These are phyloP conservation scores for Eristalis intricaria DNA, from an alignment of 2,888 invertebrate genomes.

Conservation along the genomic window DNA sequence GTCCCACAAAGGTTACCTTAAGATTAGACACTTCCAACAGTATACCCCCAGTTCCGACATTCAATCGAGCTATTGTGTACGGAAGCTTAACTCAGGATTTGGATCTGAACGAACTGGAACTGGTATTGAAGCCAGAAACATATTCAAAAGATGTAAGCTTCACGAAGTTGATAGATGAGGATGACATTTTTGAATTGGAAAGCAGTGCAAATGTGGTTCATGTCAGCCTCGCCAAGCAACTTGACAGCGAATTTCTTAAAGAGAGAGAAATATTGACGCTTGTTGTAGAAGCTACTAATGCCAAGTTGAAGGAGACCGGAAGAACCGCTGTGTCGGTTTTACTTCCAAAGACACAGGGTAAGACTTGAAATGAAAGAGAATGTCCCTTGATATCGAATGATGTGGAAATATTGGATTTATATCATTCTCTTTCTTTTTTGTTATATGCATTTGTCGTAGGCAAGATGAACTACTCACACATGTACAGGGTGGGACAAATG, in stretches of 20 bases:
- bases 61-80: slow-evolving; percentile 58
- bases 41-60: slow-evolving; percentile 71
- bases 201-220: slow-evolving; percentile 51
- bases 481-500: too few relatives aligned
- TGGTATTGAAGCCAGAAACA: slow-evolving; percentile 63
- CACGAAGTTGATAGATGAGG: slow-evolving; percentile 39
- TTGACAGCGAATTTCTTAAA: slow-evolving; percentile 57
- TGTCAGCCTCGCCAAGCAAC: slow-evolving; percentile 34
- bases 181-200: slow-evolving; percentile 66
- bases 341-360: slow-evolving; percentile 67
- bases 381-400: too few relatives aligned
- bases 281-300: slow-evolving; percentile 69
- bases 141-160: slow-evolving; percentile 71
- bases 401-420: too few relatives aligned
- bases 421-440: too few relatives aligned
- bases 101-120: slow-evolving; percentile 45
- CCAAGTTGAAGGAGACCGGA: slow-evolving; percentile 52
- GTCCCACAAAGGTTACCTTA: slow-evolving; percentile 66
- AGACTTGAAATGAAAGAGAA: neutral
- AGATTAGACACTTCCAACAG: slow-evolving; percentile 68
- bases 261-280: slow-evolving; percentile 61
- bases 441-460: too few relatives aligned
- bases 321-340: slow-evolving; percentile 66
- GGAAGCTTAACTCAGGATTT: slow-evolving; percentile 46
- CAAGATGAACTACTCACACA: too few relatives aligned